Conservation (phyloP, 2,113 vertebrate genomes). For the Lates calcarifer region DNA sequence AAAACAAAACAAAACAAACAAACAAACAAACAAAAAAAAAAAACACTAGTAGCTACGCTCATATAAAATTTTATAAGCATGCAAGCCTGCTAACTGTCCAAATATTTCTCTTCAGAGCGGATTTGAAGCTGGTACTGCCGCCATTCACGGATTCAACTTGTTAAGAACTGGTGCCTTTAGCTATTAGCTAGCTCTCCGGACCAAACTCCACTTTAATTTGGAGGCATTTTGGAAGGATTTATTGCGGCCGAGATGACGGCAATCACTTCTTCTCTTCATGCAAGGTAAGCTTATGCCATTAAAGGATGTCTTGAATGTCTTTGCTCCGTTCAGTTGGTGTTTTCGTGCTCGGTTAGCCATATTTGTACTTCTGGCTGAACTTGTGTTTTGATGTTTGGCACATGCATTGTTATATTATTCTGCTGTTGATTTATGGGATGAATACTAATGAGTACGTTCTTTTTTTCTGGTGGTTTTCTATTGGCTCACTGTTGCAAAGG, state of each 20-base stretch:
- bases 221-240: background rate
- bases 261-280: background rate
- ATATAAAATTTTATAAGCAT: background rate
- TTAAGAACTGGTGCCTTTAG: background rate
- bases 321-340: background rate
- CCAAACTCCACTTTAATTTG: background rate
- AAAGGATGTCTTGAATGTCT: background rate
- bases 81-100: background rate
- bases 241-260: too few relatives aligned
- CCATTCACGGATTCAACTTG: too few relatives aligned
- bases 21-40: too few relatives aligned
- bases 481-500: background rate
- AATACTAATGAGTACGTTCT: background rate
- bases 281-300: background rate
- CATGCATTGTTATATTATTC: background rate
- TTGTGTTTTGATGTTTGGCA: background rate
- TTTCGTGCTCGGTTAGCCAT: background rate
- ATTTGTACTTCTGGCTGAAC: background rate
- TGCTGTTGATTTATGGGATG: slow-evolving; percentile 2
- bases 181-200: background rate
- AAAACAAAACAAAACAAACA: too few relatives aligned
- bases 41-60: background rate
- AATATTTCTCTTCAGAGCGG: background rate
- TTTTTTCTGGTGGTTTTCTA: background rate
- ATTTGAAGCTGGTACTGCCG: too few relatives aligned